Evolutionary conservation across 2,797 vertebrate species (phyloP).

Genomic region (Diceros bicornis): DNA sequence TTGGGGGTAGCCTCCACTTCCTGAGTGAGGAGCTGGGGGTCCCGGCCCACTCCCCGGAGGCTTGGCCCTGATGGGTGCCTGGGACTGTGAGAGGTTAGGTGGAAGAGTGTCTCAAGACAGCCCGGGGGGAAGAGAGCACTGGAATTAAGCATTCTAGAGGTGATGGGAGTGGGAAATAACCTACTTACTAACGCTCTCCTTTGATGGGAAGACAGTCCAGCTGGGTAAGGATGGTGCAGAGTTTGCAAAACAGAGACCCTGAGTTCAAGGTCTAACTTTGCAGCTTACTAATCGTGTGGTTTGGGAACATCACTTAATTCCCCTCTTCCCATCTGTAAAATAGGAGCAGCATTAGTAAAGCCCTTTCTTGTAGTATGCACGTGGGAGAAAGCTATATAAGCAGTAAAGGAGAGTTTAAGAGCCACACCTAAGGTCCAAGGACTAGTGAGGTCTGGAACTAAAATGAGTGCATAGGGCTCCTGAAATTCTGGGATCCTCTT

Average conservation of each 20-base stretch:
- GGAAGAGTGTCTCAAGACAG: background rate
- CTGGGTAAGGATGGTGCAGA: accelerated
- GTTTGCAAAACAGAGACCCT: background rate
- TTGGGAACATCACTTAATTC: background rate
- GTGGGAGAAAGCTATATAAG: background rate
- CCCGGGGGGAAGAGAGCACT: background rate
- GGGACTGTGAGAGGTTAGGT: background rate
- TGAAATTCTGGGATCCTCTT: background rate
- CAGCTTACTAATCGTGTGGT: background rate
- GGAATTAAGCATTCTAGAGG: background rate
- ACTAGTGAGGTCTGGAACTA: background rate
- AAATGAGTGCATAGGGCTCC: accelerated
- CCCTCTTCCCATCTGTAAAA: background rate
- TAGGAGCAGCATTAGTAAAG: background rate
- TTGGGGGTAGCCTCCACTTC: background rate
- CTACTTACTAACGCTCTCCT: background rate
- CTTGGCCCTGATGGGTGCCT: accelerated
- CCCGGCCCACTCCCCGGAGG: background rate
- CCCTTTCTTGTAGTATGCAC: background rate
- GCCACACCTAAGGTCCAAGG: no score
- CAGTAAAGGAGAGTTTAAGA: no score
- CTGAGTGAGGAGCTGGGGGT: accelerated
- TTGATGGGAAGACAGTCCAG: background rate
- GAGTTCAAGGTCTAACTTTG: background rate
- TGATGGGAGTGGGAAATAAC: background rate